phyloP scores from a whole-genome alignment of 2,113 vertebrate genomes.

The Puntigrus tetrazona region DNA sequence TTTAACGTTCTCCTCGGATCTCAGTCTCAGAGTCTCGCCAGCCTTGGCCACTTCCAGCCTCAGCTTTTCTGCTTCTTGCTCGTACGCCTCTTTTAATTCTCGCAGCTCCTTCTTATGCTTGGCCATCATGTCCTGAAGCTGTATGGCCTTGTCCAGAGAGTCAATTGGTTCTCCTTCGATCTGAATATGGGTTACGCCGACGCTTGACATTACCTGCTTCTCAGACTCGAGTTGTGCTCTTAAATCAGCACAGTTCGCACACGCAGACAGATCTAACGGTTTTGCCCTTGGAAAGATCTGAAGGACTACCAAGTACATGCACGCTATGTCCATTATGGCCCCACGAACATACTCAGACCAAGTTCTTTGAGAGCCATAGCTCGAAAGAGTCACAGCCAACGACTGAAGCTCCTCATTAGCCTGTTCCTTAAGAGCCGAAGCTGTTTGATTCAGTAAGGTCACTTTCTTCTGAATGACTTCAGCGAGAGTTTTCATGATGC shows the following conservation, averaged over 20 bases:
- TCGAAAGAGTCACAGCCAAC: slow-evolving; percentile 59
- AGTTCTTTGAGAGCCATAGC: slow-evolving; percentile 45
- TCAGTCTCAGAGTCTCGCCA: slow-evolving; percentile 65
- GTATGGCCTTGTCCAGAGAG: slow-evolving; percentile 68
- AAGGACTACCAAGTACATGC: slow-evolving; percentile 66
- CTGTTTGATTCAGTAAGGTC: slow-evolving; percentile 61
- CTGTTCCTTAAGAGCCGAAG: slow-evolving; percentile 56
- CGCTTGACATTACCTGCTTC: slow-evolving; percentile 55
- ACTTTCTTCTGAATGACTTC: slow-evolving; percentile 64
- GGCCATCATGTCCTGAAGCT: slow-evolving; percentile 69
- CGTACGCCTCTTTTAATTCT: slow-evolving; percentile 70
- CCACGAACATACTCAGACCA: slow-evolving; percentile 66
- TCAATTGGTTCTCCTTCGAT: slow-evolving; percentile 69
- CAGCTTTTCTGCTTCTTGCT: slow-evolving; percentile 69
- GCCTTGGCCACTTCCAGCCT: slow-evolving; percentile 64
- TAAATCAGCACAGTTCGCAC: slow-evolving; percentile 66
- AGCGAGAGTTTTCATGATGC: slow-evolving; percentile 64
- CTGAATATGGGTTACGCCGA: slow-evolving; percentile 59
- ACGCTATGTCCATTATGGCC: slow-evolving; percentile 67
- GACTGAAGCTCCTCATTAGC: slow-evolving; percentile 63
- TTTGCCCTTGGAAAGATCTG: slow-evolving; percentile 62
- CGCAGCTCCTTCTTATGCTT: slow-evolving; percentile 71
- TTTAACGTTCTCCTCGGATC: slow-evolving; percentile 72
- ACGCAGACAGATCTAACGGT: slow-evolving; percentile 46
- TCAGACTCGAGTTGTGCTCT: slow-evolving; percentile 61